Conservation (phyloP, 2,888 invertebrate species). For the Nycteola revayana region DNA sequence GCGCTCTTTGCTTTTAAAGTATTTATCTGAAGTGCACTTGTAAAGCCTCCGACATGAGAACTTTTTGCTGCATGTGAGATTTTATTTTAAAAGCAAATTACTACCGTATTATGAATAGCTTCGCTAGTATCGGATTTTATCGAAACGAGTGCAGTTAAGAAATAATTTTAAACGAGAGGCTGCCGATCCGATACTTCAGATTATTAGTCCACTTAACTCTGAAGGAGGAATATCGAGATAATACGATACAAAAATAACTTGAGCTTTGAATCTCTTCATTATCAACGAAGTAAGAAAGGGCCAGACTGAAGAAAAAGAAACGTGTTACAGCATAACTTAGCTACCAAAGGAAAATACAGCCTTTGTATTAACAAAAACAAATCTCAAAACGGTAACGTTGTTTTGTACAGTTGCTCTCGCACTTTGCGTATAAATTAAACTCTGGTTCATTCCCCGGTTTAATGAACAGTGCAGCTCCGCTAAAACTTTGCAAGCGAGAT, state of each 20-base stretch:
- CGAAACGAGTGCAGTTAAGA: background rate
- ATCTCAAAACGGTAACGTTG: slow-evolving; percentile 21
- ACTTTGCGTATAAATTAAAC: slow-evolving; percentile 43
- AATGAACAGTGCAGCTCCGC: slow-evolving; percentile 44
- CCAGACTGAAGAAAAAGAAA: too few relatives aligned
- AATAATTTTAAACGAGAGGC: slow-evolving; percentile 7
- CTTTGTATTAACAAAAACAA: slow-evolving; percentile 22
- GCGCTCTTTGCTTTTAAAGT: too few relatives aligned
- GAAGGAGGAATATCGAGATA: slow-evolving; percentile 38
- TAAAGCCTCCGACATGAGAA: too few relatives aligned
- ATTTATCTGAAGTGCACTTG: too few relatives aligned
- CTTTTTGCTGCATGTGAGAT: too few relatives aligned
- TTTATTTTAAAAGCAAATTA: too few relatives aligned
- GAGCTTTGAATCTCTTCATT: slow-evolving; percentile 38
- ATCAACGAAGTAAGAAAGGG: too few relatives aligned
- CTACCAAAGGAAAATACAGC: background rate
- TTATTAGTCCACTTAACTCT: slow-evolving; percentile 46
- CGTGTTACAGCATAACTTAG: too few relatives aligned
- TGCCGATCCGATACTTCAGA: slow-evolving; percentile 2
- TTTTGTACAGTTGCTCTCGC: slow-evolving; percentile 30
- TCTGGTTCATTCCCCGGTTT: slow-evolving; percentile 41
- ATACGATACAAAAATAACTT: slow-evolving; percentile 44
- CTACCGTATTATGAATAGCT: too few relatives aligned
- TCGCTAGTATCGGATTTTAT: too few relatives aligned
- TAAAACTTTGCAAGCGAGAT: slow-evolving; percentile 48